phyloP scores from a whole-genome alignment of 2,888 invertebrate genomes.

The Anoplius nigerrimus region DNA sequence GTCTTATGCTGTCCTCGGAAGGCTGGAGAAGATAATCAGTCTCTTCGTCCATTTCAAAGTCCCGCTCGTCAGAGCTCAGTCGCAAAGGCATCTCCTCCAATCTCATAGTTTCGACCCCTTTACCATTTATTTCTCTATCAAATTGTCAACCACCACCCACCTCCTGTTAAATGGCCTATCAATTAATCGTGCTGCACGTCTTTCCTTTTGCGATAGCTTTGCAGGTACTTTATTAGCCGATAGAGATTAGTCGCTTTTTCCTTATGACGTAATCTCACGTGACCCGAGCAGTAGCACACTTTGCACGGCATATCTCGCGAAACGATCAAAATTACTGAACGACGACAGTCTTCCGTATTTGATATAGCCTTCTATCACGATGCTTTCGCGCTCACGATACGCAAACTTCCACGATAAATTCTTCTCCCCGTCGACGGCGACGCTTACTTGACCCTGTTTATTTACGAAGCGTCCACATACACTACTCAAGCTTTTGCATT shows the following conservation, averaged over 20 bases:
- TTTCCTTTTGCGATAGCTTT: not conserved
- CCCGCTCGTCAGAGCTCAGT: constrained; percentile 71
- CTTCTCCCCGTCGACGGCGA: not conserved
- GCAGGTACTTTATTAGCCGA: constrained; percentile 11
- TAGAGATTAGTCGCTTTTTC: constrained; percentile 8
- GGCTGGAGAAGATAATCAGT: constrained; percentile 72
- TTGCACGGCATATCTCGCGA: constrained; percentile 7
- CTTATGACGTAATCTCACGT: constrained; percentile 18
- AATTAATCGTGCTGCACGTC: not conserved
- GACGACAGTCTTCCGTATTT: no score
- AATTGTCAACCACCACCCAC: not conserved
- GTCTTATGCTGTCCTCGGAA: constrained; percentile 67
- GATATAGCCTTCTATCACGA: no score
- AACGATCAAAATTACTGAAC: not conserved
- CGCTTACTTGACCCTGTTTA: constrained; percentile 21
- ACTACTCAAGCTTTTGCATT: not conserved
- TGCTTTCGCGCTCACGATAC: no score
- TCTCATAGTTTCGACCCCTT: constrained; percentile 60
- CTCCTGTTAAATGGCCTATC: not conserved
- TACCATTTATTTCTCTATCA: no score
- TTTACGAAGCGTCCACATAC: constrained; percentile 30
- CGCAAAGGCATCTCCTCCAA: constrained; percentile 72
- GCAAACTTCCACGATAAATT: not conserved
- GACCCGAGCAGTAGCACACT: constrained; percentile 8
- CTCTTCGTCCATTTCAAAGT: constrained; percentile 74